Evolutionary conservation across 1,140 invertebrate genomes (phyloP).

Genomic region (Helicoverpa armigera): DNA sequence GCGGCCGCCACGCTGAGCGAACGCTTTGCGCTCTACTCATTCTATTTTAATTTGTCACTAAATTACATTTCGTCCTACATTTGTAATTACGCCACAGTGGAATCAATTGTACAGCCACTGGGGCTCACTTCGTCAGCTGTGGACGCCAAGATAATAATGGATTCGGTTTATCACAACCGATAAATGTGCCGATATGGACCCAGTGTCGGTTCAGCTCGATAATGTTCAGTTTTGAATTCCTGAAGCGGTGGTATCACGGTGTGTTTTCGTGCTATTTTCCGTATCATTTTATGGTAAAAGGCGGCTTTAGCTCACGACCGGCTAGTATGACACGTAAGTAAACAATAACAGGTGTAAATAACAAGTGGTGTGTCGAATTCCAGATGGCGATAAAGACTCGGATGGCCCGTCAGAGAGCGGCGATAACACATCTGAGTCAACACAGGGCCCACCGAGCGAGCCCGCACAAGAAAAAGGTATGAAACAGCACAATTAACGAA

Average conservation of each 20-base stretch:
- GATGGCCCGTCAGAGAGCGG: constrained; percentile 85
- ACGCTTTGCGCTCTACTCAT: constrained; percentile 41
- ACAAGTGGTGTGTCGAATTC: constrained; percentile 54
- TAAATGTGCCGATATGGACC: constrained; percentile 70
- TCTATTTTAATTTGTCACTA: constrained; percentile 52
- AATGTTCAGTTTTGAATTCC: constrained; percentile 84
- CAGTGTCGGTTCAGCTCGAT: constrained; percentile 65
- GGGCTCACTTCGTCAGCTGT: constrained; percentile 11
- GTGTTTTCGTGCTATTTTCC: constrained; percentile 51
- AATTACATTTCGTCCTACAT: constrained; percentile 50
- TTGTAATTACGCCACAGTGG: constrained; percentile 54
- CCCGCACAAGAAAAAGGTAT: constrained; percentile 85
- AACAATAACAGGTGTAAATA: constrained; percentile 55
- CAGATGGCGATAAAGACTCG: constrained; percentile 85
- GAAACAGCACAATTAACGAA: constrained; percentile 32
- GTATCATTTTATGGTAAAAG: constrained; percentile 30
- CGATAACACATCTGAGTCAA: constrained; percentile 84
- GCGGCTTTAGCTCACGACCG: not conserved
- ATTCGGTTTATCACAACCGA: constrained; percentile 69
- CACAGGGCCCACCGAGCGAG: constrained; percentile 76
- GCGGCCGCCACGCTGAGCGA: constrained; percentile 62
- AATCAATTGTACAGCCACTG: constrained; percentile 50
- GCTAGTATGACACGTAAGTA: constrained; percentile 40
- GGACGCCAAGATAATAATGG: constrained; percentile 57
- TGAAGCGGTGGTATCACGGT: constrained; percentile 82